Base-by-base conservation (phyloP, 2,113 vertebrate genomes). In the Oostethus manadensis region DNA sequence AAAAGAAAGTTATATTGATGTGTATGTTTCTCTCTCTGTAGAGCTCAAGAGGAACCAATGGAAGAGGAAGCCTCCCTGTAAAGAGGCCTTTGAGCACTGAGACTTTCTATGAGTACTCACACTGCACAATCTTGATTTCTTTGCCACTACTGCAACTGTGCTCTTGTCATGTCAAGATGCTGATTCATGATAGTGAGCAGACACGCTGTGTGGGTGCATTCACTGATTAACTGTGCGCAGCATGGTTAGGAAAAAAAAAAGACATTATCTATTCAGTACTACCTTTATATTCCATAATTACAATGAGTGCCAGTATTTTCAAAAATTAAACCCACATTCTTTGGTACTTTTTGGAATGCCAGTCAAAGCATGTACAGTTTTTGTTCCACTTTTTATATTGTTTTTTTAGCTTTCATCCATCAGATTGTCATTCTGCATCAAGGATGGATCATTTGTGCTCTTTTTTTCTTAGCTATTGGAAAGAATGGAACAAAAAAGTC, bases 51-150 rank as follows among this genome's bases (percentile, higher is more conserved):
- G 51, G 96, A 98, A 47, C 96, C 96, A 7, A 98, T 98, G 96
- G 95, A 98, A 71, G 94, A 96, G 77, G 96, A 97, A 65, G 91
- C 91, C 63, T 91, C 93, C 2, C 90, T 98, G 94, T 97, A 97
- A 92, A 89, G 70, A 56, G 64, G 1, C 65, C 81, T 73, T 77
- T 55, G 67, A 90, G 69, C 72, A 71, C 75, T 82, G 64, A 66
- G 55, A 51, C 35, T 55, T 55, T 55, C n/a, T 11, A 26, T 10
- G 50, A 66, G 68, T 65, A 53, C 64, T 53, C 68, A 33, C 29
- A 33, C 29, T 7, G 29, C 89, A 73, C 73, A 82, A 21, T 88
- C 87, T 78, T 61, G 88, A 92, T 78, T 76, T 79, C 64, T 79
- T 72, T 69, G 82, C 70, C 86, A 71, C 81, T 68, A 56, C 29